Evolutionary conservation across 2,888 invertebrate species (phyloP), one percentile per base, ranked within the genome.

Genomic region (Tanaodytes sp.): DNA sequence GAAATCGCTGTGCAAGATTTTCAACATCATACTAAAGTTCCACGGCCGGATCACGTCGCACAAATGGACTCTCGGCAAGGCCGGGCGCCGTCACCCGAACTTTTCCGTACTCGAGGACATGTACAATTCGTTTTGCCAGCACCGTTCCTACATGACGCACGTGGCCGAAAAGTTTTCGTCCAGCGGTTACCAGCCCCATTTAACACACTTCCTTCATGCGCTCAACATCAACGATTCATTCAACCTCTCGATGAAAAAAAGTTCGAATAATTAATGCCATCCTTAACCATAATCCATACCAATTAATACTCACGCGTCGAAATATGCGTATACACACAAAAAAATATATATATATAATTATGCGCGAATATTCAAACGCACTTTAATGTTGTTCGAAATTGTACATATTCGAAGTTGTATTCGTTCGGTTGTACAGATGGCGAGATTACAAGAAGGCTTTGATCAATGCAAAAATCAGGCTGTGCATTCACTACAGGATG

Each of bases 11-110:
- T 89, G 91, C 55, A 91, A 90, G 80, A 90, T 92, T 14, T 92
- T 93, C 76, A 89, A 89, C 46, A 89, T 93, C 5, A 90, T 92
- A 31, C 81, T 93, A 71, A 91, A 92, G 77, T 92, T 91, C 77
- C 91, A 91, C 78, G 87, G 90, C 58, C 88, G 89, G 71, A 81
- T 91, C 49, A 79, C 84, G 77, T 87, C 82, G 73, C 89, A 89
- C 16, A 86, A 87, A 73, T 91, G 91, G 91, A 85, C 85, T 18
- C 87, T 87, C 73, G 82, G 81, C 0, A 84, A 87, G 43, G 86
- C 86, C 2, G 80, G 80, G 46, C 90, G 88, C 77, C 85, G 86
- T 0, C 91, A 90, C 79, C 86, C 90, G 0, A 90, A 88, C 80
- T 91, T 88, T 79, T 74, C 77, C 0, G 87, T 87, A 58, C 81